Evolutionary conservation across 53 echinoderm and acorn worm genomes (phyloP), one percentile per base, ranked within the genome.

Genomic region (Henricia sp.): DNA sequence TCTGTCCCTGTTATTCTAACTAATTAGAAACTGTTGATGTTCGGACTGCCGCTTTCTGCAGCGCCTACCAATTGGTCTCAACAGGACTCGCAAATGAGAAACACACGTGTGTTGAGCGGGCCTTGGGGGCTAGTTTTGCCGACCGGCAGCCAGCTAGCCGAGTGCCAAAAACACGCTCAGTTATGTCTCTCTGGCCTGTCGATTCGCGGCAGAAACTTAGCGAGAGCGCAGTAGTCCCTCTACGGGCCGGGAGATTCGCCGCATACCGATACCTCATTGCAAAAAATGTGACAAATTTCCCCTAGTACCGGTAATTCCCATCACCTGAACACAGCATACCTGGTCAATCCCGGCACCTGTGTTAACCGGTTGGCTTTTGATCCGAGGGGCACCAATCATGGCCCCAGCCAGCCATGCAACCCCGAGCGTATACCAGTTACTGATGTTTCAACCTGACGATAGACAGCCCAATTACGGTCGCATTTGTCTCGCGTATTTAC

Each of bases 401-500:
- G n/a, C n/a, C n/a, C n/a, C n/a, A n/a, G n/a, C n/a, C n/a, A n/a
- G n/a, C n/a, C n/a, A n/a, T 29, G 33, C 10, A 17, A 6, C 53
- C 3, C 6, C 53, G 8, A 17, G 53, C 53, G 16, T 53, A 21
- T 21, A 17, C 53, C 53, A 21, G 53, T 64, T 64, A 14, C 64
- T 5, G 33, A 32, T 27, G 70, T 44, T 19, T 54, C 17, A 53
- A n/a, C 77, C 42, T 60, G 60, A 57, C 59, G 39, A 64, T 64
- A 64, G 80, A 90, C 90, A 23, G 55, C 85, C 88, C 88, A 92
- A 90, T 93, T 93, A 90, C 77, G 65, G 54, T 84, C 90, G 70
- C 87, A 93, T 93, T 93, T 93, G 93, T 93, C 93, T 77, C 77
- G 60, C 14, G 64, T 93, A 86, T 93, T 93, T 84, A 93, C 84